A percentile compares a stretch with the other conserved stretches of the same genome.
These are phyloP conservation scores for Limnephilus lunatus DNA, from an alignment of 2,888 invertebrate genomes.

Conservation along the genomic window DNA sequence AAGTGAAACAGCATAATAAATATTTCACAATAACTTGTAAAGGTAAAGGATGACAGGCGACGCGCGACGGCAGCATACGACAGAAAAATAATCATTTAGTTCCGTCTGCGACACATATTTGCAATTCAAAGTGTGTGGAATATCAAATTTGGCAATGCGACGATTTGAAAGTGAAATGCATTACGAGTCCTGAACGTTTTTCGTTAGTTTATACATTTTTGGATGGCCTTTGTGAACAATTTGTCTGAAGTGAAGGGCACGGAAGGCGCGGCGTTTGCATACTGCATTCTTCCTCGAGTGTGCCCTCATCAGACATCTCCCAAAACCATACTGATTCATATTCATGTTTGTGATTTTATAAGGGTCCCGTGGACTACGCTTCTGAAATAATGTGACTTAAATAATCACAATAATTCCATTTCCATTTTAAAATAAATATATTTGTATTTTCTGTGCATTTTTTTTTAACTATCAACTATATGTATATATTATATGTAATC, in stretches of 20 bases:
- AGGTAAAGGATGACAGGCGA: constrained; percentile 56
- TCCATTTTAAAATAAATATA: too few relatives aligned
- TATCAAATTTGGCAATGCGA: constrained; percentile 66
- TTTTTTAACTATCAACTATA: too few relatives aligned
- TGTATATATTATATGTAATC: too few relatives aligned
- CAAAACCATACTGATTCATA: background rate
- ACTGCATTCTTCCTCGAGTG: constrained; percentile 11
- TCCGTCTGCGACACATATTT: constrained; percentile 61
- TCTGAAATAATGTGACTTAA: background rate
- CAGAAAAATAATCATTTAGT: constrained; percentile 58
- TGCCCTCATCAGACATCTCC: background rate
- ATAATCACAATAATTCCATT: too few relatives aligned
- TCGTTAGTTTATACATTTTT: constrained; percentile 44
- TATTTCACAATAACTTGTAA: constrained; percentile 47
- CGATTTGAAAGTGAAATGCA: constrained; percentile 63
- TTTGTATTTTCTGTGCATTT: too few relatives aligned
- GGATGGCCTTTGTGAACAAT: constrained; percentile 45
- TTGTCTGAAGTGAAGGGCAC: constrained; percentile 37
- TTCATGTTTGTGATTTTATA: background rate
- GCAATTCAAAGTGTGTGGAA: constrained; percentile 65
- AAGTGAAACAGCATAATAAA: background rate
- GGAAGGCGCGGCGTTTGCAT: background rate
- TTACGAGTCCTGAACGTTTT: constrained; percentile 43
- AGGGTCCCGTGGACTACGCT: background rate
- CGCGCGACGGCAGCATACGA: constrained; percentile 33